Base-by-base conservation (phyloP, 1,140 invertebrate species). In the Drosophila rufa region DNA sequence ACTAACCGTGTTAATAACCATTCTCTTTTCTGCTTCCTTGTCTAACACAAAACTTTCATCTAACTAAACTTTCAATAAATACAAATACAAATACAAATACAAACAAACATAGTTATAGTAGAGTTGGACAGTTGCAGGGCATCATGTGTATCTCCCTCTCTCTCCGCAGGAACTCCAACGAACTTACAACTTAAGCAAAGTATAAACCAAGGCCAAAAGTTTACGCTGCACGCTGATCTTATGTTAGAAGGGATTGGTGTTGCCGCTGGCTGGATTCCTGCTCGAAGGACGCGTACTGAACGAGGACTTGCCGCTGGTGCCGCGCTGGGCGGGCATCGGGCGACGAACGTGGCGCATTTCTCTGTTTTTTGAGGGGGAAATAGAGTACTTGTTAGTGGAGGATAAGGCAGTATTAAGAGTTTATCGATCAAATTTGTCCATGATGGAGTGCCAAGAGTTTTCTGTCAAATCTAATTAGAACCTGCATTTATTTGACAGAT, bases 331-430 rank as follows among this genome's bases (percentile, higher is more conserved):
- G 59, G 92, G 77, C 77, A 92, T 86, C 36, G 93, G 93, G 40
- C 94, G 85, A 27, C 94, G 86, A 2, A 93, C 93, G 80, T 94
- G 95, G 36, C 95, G 93, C 89, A 94, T 94, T 85, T 96, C 96
- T 30, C 92, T 93, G 74, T 64, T 66, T 11, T 36, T 25, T 25
- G 1, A 46, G 22, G 11, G 58, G 27, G 9, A 62, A 57, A 25
- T 12, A 57, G 56, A 47, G 45, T 38, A 53, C 9, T 56, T 38
- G 67, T 82, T 86, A 79, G 55, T 59, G 1, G 25, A 55, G n/a
- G 0, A 36, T 42, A n/a, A 25, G 14, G 8, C 9, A 38, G 2
- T 40, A 15, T 25, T 15, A 11, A 33, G 14, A 30, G 38, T 55
- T 46, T 7, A 56, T 33, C 45, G 25, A 58, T 48, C 43, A 36